Percentiles rank a stretch among this genome's conserved stretches.
phyloP scores from a whole-genome alignment of 1,140 invertebrate genomes.

The Chlorops oryzae region DNA sequence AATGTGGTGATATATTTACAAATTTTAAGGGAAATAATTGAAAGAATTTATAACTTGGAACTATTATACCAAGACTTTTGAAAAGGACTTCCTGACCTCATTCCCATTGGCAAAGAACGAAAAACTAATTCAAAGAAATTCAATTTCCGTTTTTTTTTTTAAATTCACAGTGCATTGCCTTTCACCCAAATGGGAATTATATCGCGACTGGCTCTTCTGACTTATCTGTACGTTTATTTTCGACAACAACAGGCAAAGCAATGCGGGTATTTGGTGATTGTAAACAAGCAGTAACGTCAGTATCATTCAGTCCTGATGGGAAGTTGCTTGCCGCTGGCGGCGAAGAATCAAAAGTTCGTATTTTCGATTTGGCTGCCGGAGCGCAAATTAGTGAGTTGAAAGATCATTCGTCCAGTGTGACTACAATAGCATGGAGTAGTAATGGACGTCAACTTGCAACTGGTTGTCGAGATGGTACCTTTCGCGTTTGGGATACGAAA shows the following conservation, averaged over 20 bases:
- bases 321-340: slow-evolving; percentile 70
- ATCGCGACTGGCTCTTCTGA: slow-evolving; percentile 73
- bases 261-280: slow-evolving; percentile 76
- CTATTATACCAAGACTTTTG: no score
- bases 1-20: no score
- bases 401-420: slow-evolving; percentile 69
- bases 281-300: slow-evolving; percentile 62
- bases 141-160: background rate
- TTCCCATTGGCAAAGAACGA: no score
- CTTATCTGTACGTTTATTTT: slow-evolving; percentile 70
- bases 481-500: slow-evolving; percentile 63
- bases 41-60: no score
- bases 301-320: slow-evolving; percentile 77
- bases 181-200: slow-evolving; percentile 78
- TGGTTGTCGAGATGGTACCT: slow-evolving; percentile 68
- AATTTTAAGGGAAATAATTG: no score
- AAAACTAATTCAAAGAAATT: background rate
- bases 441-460: slow-evolving; percentile 66
- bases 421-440: slow-evolving; percentile 60
- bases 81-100: background rate
- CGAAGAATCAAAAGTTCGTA: slow-evolving; percentile 55
- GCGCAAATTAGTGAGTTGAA: slow-evolving; percentile 62
- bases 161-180: slow-evolving; percentile 55
- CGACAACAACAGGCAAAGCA: slow-evolving; percentile 56
- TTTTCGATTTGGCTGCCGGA: slow-evolving; percentile 55